Conservation (phyloP, 2,797 vertebrate species). For the Orientallactaga sibirica region DNA sequence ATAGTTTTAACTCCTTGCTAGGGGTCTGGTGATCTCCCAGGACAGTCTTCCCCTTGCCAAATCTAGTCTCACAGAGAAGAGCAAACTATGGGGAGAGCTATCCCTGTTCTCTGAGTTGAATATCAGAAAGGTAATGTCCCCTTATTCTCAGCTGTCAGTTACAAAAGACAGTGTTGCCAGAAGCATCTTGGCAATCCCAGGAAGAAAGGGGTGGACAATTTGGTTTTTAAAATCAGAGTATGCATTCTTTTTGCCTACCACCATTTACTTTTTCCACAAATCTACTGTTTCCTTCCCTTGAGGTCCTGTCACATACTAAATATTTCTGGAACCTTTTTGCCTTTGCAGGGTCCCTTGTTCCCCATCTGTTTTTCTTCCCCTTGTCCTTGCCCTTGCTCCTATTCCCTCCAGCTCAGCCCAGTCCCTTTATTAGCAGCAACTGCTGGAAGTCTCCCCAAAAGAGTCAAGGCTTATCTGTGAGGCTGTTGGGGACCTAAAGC, state of each 20-base stretch:
- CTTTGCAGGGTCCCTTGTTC: not conserved
- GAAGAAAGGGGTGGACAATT: not conserved
- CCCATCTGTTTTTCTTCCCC: not conserved
- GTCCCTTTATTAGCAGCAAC: not conserved
- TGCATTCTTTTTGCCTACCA: not conserved
- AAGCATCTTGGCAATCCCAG: not conserved
- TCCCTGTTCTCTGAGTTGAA: constrained; percentile 29
- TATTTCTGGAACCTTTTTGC: not conserved
- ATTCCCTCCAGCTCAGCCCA: not conserved
- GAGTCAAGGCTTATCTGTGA: not conserved
- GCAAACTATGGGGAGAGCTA: not conserved
- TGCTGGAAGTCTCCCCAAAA: not conserved
- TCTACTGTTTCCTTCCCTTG: not conserved
- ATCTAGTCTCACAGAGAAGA: not conserved
- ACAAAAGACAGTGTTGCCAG: not conserved
- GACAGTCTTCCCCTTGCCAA: not conserved
- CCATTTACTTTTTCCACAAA: not conserved
- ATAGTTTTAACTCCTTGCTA: constrained; percentile 36
- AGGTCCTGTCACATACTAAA: constrained; percentile 3
- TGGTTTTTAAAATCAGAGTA: not conserved
- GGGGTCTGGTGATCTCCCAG: not conserved
- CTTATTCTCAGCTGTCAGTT: not conserved
- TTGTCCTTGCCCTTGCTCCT: not conserved
- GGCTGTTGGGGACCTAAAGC: not conserved
- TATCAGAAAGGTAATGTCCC: not conserved